Conservation (phyloP, 2,797 vertebrate genomes). For the Sarcoramphus papa region DNA sequence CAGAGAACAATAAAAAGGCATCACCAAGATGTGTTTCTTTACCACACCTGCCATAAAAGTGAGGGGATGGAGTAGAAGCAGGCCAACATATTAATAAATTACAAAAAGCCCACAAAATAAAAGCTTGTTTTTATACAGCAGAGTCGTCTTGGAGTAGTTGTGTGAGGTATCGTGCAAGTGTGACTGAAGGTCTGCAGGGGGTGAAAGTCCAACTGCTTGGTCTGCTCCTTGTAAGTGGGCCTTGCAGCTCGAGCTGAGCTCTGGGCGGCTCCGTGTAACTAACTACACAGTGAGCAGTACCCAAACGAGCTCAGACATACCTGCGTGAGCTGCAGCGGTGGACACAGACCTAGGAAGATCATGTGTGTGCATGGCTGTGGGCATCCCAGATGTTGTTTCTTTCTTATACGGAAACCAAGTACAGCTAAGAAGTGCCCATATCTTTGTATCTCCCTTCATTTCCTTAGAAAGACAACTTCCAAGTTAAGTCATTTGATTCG, state of each 20-base stretch:
- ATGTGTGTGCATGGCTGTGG: not conserved
- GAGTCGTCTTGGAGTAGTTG: not conserved
- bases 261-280: not conserved
- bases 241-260: not conserved
- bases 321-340: not conserved
- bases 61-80: not conserved
- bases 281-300: not conserved
- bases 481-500: not conserved
- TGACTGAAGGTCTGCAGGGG: not conserved
- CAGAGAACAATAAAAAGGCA: not conserved
- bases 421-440: not conserved
- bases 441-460: not conserved
- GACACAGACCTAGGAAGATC: not conserved
- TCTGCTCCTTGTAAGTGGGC: not conserved
- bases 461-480: not conserved
- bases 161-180: rapidly evolving
- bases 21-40: not conserved
- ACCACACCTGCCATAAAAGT: not conserved
- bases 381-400: not conserved
- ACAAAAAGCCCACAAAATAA: not conserved
- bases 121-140: not conserved
- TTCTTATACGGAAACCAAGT: not conserved
- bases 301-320: not conserved
- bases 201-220: not conserved
- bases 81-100: not conserved